Evolutionary conservation across 2,113 vertebrate genomes (phyloP).

Genomic region (Leptobrachium leishanense): DNA sequence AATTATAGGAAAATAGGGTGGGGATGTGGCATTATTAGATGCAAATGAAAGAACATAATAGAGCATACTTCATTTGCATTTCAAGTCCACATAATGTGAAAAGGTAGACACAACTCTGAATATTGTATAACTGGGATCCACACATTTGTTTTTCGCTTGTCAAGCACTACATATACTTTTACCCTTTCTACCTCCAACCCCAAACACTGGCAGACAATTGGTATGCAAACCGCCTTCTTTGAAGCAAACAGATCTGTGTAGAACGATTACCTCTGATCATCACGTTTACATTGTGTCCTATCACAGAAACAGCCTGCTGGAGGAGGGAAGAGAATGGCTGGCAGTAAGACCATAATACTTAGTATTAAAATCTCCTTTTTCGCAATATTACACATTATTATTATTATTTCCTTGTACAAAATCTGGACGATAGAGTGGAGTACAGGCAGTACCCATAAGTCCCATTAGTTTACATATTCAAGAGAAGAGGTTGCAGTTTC

Average conservation of each 20-base stretch:
- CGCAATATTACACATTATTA: slow-evolving; percentile 58
- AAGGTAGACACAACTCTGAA: too few species aligned
- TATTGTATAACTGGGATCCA: too few species aligned
- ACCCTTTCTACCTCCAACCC: neutral
- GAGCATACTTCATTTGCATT: too few species aligned
- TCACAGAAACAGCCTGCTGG: slow-evolving; percentile 66
- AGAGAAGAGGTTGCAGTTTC: slow-evolving; percentile 76
- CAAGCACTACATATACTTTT: too few species aligned
- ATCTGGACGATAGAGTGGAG: slow-evolving; percentile 67
- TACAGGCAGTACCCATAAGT: slow-evolving; percentile 70
- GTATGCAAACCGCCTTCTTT: too few species aligned
- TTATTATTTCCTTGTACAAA: slow-evolving; percentile 66
- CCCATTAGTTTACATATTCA: slow-evolving; percentile 12
- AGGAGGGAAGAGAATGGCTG: slow-evolving; percentile 19
- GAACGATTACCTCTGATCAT: too few species aligned
- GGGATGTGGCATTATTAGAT: too few species aligned
- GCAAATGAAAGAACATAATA: too few species aligned
- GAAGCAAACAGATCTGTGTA: too few species aligned
- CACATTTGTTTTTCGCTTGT: too few species aligned
- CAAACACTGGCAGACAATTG: neutral
- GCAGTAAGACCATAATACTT: slow-evolving; percentile 58
- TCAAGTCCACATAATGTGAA: too few species aligned
- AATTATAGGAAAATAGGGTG: neutral
- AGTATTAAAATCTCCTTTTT: slow-evolving; percentile 68
- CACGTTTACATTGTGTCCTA: slow-evolving; percentile 61